These are phyloP conservation scores for Procambarus clarkii DNA, from an alignment of 1,140 invertebrate genomes.

Conservation along the genomic window DNA sequence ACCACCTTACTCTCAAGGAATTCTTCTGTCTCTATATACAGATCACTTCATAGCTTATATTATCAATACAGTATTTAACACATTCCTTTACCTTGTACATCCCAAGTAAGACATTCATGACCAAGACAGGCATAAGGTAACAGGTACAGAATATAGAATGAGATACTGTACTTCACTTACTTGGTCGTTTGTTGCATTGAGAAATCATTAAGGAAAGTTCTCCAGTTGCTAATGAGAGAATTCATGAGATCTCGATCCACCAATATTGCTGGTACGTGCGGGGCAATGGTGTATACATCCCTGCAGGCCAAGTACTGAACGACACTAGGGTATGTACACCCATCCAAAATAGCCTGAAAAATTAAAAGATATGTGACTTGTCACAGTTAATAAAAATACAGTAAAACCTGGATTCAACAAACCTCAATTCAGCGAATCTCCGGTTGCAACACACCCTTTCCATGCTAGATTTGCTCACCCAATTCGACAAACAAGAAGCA, in stretches of 20 bases:
- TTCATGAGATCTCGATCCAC: conserved; percentile 38
- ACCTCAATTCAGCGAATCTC: no score
- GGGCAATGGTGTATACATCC: conserved; percentile 53
- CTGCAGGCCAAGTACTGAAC: conserved; percentile 58
- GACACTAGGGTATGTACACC: conserved; percentile 55
- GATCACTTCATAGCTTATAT: no score
- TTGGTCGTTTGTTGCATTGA: conserved; percentile 43
- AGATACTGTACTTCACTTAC: neutral
- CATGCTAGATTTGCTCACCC: no score
- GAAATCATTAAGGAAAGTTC: conserved; percentile 36
- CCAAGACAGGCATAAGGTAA: neutral
- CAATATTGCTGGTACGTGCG: conserved; percentile 53
- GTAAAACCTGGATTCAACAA: neutral
- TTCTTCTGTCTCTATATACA: no score
- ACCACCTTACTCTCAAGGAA: no score
- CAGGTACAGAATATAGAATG: neutral
- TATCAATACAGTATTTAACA: no score
- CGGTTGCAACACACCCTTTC: no score
- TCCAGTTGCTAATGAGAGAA: conserved; percentile 48
- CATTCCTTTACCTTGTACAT: neutral
- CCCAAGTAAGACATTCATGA: neutral
- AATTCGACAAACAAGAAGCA: no score
- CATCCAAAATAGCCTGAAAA: conserved; percentile 53
- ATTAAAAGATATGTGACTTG: neutral
- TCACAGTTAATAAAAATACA: neutral